Conservation (phyloP, 2,888 invertebrate species). For the Allophyes oxyacanthae region DNA sequence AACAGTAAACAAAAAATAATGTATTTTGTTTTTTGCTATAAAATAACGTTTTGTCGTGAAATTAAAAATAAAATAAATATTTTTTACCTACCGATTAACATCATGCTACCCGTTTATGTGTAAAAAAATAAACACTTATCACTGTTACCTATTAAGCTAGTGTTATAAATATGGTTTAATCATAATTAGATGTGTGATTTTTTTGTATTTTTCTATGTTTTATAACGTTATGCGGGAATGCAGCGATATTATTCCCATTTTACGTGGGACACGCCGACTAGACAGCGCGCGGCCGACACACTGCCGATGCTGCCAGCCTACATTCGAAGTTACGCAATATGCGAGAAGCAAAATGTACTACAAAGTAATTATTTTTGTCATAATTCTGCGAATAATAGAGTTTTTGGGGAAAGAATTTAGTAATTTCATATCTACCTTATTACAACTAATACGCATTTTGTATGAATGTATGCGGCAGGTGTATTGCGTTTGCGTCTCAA, state of each 20-base stretch:
- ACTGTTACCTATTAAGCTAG: constrained; percentile 67
- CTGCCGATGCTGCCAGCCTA: constrained; percentile 69
- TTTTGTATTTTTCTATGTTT: constrained; percentile 61
- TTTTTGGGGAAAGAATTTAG: background rate
- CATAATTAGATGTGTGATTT: constrained; percentile 68
- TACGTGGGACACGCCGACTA: constrained; percentile 64
- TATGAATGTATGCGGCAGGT: no score
- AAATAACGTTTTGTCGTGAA: background rate
- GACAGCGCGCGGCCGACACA: constrained; percentile 73
- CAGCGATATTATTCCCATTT: constrained; percentile 70
- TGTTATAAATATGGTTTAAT: constrained; percentile 79
- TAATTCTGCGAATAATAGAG: background rate
- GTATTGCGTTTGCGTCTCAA: background rate
- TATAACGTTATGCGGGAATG: constrained; percentile 69
- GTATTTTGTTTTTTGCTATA: constrained; percentile 1
- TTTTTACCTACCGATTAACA: constrained; percentile 54
- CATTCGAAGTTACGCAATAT: constrained; percentile 51
- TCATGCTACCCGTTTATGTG: constrained; percentile 45
- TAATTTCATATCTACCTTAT: no score
- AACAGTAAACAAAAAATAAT: constrained; percentile 21
- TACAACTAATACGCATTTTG: no score
- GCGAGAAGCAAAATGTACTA: constrained; percentile 39
- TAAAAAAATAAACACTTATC: constrained; percentile 53
- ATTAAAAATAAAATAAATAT: constrained; percentile 24
- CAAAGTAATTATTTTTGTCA: constrained; percentile 15